Evolutionary conservation across 2,797 vertebrate genomes (phyloP).

Genomic region (Siniperca undulata): DNA sequence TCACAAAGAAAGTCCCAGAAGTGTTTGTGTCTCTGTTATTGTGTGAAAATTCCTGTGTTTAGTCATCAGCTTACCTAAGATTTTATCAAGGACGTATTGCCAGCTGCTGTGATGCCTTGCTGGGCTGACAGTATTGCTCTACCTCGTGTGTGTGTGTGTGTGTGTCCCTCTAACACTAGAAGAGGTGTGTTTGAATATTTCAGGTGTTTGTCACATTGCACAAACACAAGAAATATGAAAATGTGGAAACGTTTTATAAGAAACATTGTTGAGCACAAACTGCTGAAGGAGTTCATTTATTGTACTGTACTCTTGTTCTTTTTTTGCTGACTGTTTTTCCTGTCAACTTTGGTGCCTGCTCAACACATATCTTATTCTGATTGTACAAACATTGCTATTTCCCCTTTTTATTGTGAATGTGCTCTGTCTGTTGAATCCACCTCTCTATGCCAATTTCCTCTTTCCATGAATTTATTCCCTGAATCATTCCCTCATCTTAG

Average conservation of each 20-base stretch:
- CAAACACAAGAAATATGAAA: not conserved
- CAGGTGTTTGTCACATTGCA: slow-evolving; percentile 6
- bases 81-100: slow-evolving; percentile 3
- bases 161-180: not conserved
- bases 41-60: slow-evolving; percentile 15
- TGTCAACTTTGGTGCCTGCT: not conserved
- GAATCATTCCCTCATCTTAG: slow-evolving; percentile 52
- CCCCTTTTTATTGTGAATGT: slow-evolving; percentile 29
- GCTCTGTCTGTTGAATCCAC: slow-evolving; percentile 39
- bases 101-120: slow-evolving; percentile 1
- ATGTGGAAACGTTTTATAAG: not conserved
- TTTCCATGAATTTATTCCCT: slow-evolving; percentile 35
- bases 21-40: not conserved
- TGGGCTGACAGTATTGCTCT: not conserved
- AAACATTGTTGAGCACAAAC: not conserved
- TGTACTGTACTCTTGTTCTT: not conserved
- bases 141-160: not conserved
- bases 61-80: slow-evolving; percentile 3
- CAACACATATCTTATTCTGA: slow-evolving; percentile 13
- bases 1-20: not conserved
- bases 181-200: slow-evolving; percentile 2
- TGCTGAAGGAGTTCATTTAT: not conserved
- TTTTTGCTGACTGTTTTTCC: not conserved
- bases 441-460: slow-evolving; percentile 42
- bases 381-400: slow-evolving; percentile 42